phyloP scores from a whole-genome alignment of 2,888 invertebrate genomes.

The Agrenia bidenticulata region DNA sequence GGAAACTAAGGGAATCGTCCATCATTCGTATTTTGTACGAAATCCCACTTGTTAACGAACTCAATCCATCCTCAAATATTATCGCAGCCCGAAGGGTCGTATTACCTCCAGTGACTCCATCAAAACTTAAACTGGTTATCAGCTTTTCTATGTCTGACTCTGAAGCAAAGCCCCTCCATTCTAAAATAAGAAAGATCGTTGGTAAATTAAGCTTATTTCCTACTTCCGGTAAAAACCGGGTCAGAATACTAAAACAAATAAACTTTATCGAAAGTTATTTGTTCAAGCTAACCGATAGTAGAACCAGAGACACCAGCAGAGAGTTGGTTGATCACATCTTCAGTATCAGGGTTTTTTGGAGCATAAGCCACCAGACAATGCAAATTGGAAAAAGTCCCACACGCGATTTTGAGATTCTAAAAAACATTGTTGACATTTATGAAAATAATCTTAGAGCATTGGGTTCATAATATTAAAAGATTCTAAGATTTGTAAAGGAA shows the following conservation, averaged over 20 bases:
- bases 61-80: constrained; percentile 45
- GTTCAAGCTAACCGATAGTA: not conserved
- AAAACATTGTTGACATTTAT: no score
- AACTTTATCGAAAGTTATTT: no score
- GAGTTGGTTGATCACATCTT: constrained; percentile 26
- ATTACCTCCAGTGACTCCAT: constrained; percentile 20
- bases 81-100: constrained; percentile 39
- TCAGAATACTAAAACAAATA: not conserved
- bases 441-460: no score
- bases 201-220: no score
- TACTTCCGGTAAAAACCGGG: no score
- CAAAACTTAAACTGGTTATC: constrained; percentile 33
- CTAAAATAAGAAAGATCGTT: no score
- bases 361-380: constrained; percentile 40
- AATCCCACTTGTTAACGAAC: constrained; percentile 10
- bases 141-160: constrained; percentile 48
- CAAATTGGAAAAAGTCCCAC: no score
- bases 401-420: no score
- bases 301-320: not conserved
- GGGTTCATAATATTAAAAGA: no score
- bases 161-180: constrained; percentile 38
- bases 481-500: no score
- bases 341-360: constrained; percentile 26
- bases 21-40: constrained; percentile 50
- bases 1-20: constrained; percentile 28